Evolutionary conservation across 2,113 vertebrate genomes (phyloP).

Genomic region (Furnarius figulus): DNA sequence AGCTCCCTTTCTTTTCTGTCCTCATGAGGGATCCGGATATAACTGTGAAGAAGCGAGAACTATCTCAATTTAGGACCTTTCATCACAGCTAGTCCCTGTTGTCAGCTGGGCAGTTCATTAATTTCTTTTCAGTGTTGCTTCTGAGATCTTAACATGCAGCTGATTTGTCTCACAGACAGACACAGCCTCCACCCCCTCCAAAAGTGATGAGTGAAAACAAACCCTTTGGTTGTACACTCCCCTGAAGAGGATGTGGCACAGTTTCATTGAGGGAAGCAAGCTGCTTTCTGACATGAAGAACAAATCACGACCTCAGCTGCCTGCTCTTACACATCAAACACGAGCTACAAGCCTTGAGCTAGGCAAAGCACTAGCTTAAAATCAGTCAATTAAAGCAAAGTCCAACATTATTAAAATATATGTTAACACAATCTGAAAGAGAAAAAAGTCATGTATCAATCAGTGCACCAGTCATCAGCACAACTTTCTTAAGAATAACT

Average conservation of each 20-base stretch:
- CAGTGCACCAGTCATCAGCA: background rate
- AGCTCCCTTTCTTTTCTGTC: background rate
- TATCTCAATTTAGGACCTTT: background rate
- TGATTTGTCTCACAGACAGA: background rate
- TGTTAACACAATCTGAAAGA: background rate
- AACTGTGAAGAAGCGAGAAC: background rate
- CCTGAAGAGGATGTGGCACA: background rate
- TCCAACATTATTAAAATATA: background rate
- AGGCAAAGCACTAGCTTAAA: background rate
- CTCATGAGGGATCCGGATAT: accelerated
- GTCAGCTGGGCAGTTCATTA: background rate
- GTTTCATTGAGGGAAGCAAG: background rate
- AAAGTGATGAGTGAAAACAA: background rate
- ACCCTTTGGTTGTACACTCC: background rate
- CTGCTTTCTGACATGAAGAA: background rate
- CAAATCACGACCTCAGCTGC: background rate
- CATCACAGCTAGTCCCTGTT: background rate
- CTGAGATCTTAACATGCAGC: background rate
- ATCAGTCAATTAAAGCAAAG: background rate
- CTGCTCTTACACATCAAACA: background rate
- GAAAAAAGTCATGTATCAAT: background rate
- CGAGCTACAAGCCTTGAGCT: background rate
- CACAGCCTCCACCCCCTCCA: background rate
- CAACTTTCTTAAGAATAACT: background rate
- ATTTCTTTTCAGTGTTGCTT: background rate